phyloP scores from a whole-genome alignment of 2,888 invertebrate species.

The Xanthostigma xanthostigma region DNA sequence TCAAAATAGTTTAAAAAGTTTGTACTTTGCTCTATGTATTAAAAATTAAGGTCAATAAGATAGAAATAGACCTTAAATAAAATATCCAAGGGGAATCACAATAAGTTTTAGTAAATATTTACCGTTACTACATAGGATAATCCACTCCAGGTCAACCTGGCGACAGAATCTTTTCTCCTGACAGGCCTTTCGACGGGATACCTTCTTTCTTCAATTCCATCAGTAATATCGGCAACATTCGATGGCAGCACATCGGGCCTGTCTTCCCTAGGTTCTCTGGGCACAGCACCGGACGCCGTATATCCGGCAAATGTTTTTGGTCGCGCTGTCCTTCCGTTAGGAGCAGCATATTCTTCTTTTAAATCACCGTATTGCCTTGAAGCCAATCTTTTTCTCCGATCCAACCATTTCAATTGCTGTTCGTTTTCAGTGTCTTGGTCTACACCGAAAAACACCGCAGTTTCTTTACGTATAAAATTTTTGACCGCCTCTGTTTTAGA shows the following conservation, averaged over 20 bases:
- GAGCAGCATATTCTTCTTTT: conserved; percentile 30
- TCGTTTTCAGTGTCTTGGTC: conserved; percentile 61
- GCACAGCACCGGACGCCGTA: conserved; percentile 8
- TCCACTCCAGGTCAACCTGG: conserved; percentile 66
- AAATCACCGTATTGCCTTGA: conserved; percentile 45
- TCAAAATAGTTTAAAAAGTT: too few species aligned
- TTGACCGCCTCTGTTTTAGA: conserved; percentile 32
- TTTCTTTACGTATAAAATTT: conserved; percentile 61
- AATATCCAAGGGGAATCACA: background rate
- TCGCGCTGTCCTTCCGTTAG: conserved; percentile 11
- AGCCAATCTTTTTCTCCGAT: conserved; percentile 63
- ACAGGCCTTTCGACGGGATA: conserved; percentile 23
- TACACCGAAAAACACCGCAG: conserved; percentile 74
- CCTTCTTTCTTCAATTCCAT: conserved; percentile 22
- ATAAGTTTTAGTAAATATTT: conserved; percentile 16
- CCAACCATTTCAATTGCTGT: conserved; percentile 62
- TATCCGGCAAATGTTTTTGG: conserved; percentile 3
- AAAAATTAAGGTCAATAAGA: background rate
- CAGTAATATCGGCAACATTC: conserved; percentile 25
- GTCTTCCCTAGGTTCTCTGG: conserved; percentile 21
- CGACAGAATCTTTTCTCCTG: conserved; percentile 64
- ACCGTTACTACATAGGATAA: conserved; percentile 67
- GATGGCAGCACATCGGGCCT: conserved; percentile 31
- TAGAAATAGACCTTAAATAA: background rate
- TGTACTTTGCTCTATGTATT: too few species aligned